Base-by-base conservation (phyloP, 1,140 invertebrate species). In the Drosophila prosaltans region DNA sequence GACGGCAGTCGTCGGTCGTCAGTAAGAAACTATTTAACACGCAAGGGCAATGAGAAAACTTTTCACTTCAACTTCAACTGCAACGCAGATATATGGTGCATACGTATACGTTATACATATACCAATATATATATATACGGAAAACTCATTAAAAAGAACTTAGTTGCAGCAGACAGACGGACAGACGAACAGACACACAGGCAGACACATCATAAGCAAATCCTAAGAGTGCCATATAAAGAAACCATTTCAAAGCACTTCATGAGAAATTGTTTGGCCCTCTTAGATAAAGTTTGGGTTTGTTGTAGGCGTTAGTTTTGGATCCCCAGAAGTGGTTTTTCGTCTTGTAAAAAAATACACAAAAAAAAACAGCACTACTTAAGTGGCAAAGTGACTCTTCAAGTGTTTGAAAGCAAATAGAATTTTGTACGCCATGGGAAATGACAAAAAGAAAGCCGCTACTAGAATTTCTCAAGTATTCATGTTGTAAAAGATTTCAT, bases 101-200 rank as follows among this genome's bases (percentile, higher is more conserved):
- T 51, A 51, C 8, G 45, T 48, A 48, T 58, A 48, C 32, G 32
- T 36, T 30, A 5, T 45, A 48, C 39, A 59, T 59, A 36, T 39
- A 54, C 51, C 39, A 36, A 36, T 36, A 36, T 67, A 67, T 72
- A 11, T 51, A 26, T 5, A 26, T 51, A 51, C 45, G 10, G 65
- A 61, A 71, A 78, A 78, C 75, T 78, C 74, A 78, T 78, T 78
- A 82, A 82, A 78, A 74, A 65, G 61, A 88, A 86, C 83, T 86
- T 75, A 80, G 74, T 61, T 45, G 64, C 66, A 51, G 65, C 72
- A 61, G 69, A 48, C 36, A 39, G 32, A 74, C 41, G 40, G 40
- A 45, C 48, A 69, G 21, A 26, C 40, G 11, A 2, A 11, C 41
- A 43, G 11, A 43, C 41, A 16, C 0, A 16, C 4, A 16, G 3